A percentile compares a stretch with the other conserved stretches of the same genome.
Conservation (phyloP, 2,888 invertebrate genomes). For the Horisme vitalbata region DNA sequence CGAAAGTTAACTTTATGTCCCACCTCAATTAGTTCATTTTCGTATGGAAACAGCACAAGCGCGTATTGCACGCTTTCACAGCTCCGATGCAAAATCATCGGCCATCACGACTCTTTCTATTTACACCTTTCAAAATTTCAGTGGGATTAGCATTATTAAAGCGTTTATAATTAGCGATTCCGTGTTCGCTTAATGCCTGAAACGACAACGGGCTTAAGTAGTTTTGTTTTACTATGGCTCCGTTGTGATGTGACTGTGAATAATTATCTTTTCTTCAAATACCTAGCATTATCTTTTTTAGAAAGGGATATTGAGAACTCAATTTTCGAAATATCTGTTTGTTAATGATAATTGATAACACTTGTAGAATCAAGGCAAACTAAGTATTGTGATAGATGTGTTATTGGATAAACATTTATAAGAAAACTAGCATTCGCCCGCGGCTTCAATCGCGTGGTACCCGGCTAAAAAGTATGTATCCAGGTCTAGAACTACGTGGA, state of each 20-base stretch:
- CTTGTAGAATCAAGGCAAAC: no score
- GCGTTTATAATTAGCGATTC: slow-evolving; percentile 28
- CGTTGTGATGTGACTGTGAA: slow-evolving; percentile 7
- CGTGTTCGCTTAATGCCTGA: slow-evolving; percentile 21
- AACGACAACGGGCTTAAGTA: slow-evolving; percentile 6
- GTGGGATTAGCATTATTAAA: slow-evolving; percentile 38
- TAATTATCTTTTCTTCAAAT: slow-evolving; percentile 2
- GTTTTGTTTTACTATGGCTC: neutral
- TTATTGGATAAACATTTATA: no score
- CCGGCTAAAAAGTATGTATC: no score
- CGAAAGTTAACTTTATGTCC: slow-evolving; percentile 43
- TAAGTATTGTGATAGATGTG: no score
- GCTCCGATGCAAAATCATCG: slow-evolving; percentile 35
- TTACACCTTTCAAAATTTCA: slow-evolving; percentile 49
- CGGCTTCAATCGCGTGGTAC: no score
- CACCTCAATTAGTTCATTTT: slow-evolving; percentile 52
- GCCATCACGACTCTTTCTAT: slow-evolving; percentile 41
- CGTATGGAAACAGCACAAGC: slow-evolving; percentile 39
- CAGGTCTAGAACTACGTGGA: no score
- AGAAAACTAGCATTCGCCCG: no score
- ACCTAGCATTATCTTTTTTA: no score
- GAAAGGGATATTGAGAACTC: no score
- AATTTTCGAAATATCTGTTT: no score
- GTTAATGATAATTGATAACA: no score
- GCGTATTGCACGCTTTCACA: slow-evolving; percentile 66